These are phyloP conservation scores for Marasmarcha lunaedactyla DNA, from an alignment of 2,888 invertebrate species.

Conservation along the genomic window DNA sequence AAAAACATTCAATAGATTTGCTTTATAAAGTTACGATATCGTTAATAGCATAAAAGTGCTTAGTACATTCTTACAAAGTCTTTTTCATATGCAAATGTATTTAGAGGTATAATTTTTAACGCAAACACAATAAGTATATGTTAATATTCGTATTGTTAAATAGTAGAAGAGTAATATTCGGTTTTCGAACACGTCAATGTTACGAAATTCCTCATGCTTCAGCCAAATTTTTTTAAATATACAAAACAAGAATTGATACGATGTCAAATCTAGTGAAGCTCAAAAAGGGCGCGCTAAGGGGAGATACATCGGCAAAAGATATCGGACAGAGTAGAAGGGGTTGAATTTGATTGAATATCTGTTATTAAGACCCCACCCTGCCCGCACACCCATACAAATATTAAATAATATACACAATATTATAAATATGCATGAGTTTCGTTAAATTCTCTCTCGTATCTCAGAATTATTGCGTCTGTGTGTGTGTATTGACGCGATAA, in stretches of 20 bases:
- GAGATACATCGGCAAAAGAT: constrained; percentile 37
- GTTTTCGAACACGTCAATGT: too few species aligned
- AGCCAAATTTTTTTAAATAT: too few species aligned
- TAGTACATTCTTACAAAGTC: too few species aligned
- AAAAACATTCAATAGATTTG: neutral
- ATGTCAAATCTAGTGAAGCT: constrained; percentile 1
- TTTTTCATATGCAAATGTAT: too few species aligned
- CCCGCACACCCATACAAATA: constrained; percentile 46
- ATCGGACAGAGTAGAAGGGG: constrained; percentile 61
- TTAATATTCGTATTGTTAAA: too few species aligned
- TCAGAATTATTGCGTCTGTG: neutral
- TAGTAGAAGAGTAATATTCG: too few species aligned
- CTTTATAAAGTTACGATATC: too few species aligned
- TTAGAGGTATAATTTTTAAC: too few species aligned
- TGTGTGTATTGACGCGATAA: neutral
- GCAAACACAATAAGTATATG: too few species aligned
- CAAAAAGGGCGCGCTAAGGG: neutral
- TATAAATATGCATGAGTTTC: constrained; percentile 68
- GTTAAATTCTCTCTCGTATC: constrained; percentile 35
- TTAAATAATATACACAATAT: constrained; percentile 63
- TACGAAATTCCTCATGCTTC: too few species aligned
- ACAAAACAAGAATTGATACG: neutral
- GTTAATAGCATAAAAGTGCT: too few species aligned
- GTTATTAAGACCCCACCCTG: constrained; percentile 60
- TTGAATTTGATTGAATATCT: constrained; percentile 71